Conservation (phyloP, 2,888 invertebrate species). For the Sminthurides aquaticus region DNA sequence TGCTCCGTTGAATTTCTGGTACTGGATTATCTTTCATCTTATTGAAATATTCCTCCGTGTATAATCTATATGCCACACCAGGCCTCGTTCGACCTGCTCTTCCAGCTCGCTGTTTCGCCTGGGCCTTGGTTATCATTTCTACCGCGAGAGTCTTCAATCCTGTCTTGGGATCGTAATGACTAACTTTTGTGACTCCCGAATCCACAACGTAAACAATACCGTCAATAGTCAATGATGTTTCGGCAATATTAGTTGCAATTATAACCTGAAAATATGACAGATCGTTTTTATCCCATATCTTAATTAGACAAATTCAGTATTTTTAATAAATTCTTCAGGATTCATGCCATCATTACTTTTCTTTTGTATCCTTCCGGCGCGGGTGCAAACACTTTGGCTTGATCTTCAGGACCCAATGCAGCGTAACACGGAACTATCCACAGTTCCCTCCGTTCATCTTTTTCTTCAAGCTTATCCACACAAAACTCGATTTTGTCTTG, state of each 20-base stretch:
- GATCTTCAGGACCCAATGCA: constrained; percentile 96
- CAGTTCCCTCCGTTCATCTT: constrained; percentile 92
- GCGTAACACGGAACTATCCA: constrained; percentile 96
- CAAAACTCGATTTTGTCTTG: constrained; percentile 99
- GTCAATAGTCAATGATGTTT: constrained; percentile 25
- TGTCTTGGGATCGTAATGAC: constrained; percentile 12
- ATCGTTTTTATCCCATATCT: background rate
- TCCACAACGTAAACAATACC: constrained; percentile 22
- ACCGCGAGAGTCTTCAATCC: constrained; percentile 6
- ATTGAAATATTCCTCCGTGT: constrained; percentile 11
- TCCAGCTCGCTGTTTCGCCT: constrained; percentile 24
- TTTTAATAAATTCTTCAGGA: too few relatives aligned
- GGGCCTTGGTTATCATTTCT: constrained; percentile 12
- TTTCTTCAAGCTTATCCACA: constrained; percentile 94
- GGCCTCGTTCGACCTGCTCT: constrained; percentile 21
- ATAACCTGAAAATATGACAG: constrained; percentile 8
- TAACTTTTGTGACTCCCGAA: constrained; percentile 13
- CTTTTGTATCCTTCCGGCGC: constrained; percentile 88
- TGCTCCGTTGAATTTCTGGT: constrained; percentile 20
- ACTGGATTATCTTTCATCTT: constrained; percentile 13
- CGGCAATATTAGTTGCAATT: constrained; percentile 22
- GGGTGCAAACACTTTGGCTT: constrained; percentile 96
- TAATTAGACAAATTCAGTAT: background rate
- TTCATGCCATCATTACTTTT: constrained; percentile 60
- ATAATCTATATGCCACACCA: constrained; percentile 18